Evolutionary conservation across 1,140 invertebrate genomes (phyloP).

Genomic region (Heliconius himera): DNA sequence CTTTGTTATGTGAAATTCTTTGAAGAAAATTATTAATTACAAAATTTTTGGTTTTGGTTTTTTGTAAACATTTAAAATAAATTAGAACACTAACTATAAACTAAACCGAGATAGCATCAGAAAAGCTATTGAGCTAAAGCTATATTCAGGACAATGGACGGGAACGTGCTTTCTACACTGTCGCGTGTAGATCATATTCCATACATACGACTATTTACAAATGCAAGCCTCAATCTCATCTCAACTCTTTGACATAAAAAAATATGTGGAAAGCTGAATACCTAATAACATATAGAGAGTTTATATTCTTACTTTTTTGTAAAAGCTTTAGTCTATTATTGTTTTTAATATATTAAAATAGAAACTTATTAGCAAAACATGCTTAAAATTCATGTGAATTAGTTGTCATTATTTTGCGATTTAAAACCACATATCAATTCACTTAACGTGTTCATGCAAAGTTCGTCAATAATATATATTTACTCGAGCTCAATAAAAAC

Average conservation of each 20-base stretch:
- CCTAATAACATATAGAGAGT: constrained; percentile 30
- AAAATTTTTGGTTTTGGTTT: no score
- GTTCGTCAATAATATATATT: background rate
- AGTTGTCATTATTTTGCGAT: no score
- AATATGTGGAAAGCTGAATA: constrained; percentile 31
- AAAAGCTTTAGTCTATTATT: background rate
- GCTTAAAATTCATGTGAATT: background rate
- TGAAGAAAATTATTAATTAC: background rate
- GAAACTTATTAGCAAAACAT: background rate
- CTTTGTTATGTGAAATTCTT: background rate
- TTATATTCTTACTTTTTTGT: background rate
- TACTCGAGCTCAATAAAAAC: background rate
- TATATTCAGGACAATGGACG: background rate
- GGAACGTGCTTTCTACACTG: constrained; percentile 12
- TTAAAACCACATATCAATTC: no score
- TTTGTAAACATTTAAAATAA: background rate
- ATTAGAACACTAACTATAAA: background rate
- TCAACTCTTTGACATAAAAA: constrained; percentile 39
- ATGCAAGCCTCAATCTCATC: constrained; percentile 42
- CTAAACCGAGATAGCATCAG: background rate
- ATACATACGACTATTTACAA: constrained; percentile 40
- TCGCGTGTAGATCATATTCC: constrained; percentile 36
- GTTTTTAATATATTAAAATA: background rate
- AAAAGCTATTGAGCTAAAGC: constrained; percentile 3
- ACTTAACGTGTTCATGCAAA: background rate